Evolutionary conservation across 2,797 vertebrate species (phyloP), one percentile per base, ranked within the genome.

Genomic region (Myotis planiceps): DNA sequence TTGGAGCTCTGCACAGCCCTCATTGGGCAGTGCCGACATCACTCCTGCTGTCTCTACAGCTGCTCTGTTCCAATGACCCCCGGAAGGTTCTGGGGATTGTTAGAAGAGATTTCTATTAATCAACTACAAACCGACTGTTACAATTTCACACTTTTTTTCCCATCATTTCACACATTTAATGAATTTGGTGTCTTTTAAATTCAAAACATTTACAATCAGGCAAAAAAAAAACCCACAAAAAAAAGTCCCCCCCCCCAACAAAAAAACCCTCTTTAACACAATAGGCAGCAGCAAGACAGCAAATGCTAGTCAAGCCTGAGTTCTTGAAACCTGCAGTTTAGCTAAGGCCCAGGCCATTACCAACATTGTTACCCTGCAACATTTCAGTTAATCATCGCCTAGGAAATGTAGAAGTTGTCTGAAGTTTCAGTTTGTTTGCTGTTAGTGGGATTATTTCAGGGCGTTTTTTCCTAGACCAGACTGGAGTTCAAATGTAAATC

Each of bases 41-140:
- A 91, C 98, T 98, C 98, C 98, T 98, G 98, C 98, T 99, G 99
- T 98, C 98, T 98, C 97, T 98, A 98, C 99, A 99, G 99, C 99
- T 99, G 99, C 98, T 99, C 98, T 0, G 23, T 99, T 98, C 98
- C 98, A 99, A 96, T 98, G 98, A 99, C 98, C 98, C 98, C 98
- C 34, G 39, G 98, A 98, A 99, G 98, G 98, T 98, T 98, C 97
- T 79, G 58, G 97, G 98, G 97, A 98, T 97, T 98, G 98, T 98
- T 97, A 98, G 97, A 95, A 97, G 97, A 98, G 98, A 98, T 98
- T 98, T 98, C 98, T 99, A 98, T 99, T 98, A 99, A 99, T 99
- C 98, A 99, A 98, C 96, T 95, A 97, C 97, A 98, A 98, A 98
- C 98, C 97, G 97, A 98, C 98, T 98, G 98, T 96, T 99, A 98